Evolutionary conservation across 2,888 invertebrate species (phyloP).

Genomic region (Leptinotarsa peninsularis): DNA sequence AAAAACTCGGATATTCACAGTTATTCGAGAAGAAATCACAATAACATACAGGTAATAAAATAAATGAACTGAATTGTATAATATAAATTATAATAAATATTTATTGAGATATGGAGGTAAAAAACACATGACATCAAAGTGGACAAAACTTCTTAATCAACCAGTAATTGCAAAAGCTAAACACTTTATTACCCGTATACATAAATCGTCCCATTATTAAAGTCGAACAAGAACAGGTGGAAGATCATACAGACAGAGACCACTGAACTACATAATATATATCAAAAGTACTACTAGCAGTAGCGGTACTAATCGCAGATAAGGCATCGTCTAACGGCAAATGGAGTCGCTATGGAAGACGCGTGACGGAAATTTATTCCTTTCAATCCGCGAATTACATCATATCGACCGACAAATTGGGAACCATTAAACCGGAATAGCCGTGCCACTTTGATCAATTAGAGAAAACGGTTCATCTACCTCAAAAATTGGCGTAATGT

Average conservation of each 20-base stretch:
- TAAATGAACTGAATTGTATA: too few relatives aligned
- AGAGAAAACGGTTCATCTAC: conserved; percentile 13
- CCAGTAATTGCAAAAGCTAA: too few relatives aligned
- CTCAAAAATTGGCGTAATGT: conserved; percentile 2
- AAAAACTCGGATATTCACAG: too few relatives aligned
- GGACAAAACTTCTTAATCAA: too few relatives aligned
- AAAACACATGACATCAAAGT: too few relatives aligned
- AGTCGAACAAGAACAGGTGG: not conserved
- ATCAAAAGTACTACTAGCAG: conserved; percentile 20
- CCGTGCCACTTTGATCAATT: conserved; percentile 12
- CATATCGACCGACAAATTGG: conserved; percentile 19
- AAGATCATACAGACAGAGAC: conserved; percentile 12
- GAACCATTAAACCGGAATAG: conserved; percentile 10
- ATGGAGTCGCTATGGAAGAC: conserved; percentile 14
- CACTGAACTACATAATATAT: conserved; percentile 16
- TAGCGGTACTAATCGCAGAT: conserved; percentile 31
- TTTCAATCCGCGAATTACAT: conserved; percentile 2
- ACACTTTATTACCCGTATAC: too few relatives aligned
- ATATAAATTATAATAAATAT: too few relatives aligned
- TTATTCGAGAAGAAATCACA: too few relatives aligned
- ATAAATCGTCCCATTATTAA: not conserved
- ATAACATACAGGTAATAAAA: too few relatives aligned
- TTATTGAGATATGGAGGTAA: too few relatives aligned
- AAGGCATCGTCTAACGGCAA: conserved; percentile 28
- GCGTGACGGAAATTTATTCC: conserved; percentile 37